A percentile compares a stretch with the other conserved stretches of the same genome.
These are phyloP conservation scores for Tautogolabrus adspersus DNA, from an alignment of 2,113 vertebrate genomes.

Conservation along the genomic window DNA sequence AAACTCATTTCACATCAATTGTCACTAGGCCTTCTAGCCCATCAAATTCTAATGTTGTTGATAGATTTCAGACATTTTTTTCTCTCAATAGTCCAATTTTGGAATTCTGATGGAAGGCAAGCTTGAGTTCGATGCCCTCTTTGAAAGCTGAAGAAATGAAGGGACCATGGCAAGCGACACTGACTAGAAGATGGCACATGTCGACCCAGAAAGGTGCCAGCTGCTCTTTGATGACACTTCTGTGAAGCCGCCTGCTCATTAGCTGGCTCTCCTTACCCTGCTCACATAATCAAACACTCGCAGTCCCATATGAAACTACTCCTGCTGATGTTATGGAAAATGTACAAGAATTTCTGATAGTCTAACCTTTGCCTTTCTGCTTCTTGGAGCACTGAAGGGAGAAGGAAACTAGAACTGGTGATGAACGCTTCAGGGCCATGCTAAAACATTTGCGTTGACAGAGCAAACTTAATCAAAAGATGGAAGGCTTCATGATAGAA, in stretches of 20 bases:
- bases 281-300: constrained; percentile 73
- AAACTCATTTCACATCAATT: constrained; percentile 72
- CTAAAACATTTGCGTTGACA: constrained; percentile 38
- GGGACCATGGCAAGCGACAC: constrained; percentile 53
- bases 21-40: constrained; percentile 41
- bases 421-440: neutral
- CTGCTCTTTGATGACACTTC: constrained; percentile 78
- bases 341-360: constrained; percentile 62
- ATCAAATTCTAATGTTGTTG: constrained; percentile 21
- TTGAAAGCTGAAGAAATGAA: constrained; percentile 57
- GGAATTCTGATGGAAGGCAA: constrained; percentile 47
- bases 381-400: constrained; percentile 27
- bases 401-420: constrained; percentile 6
- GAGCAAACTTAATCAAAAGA: constrained; percentile 63
- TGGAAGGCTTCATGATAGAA: constrained; percentile 57
- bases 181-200: constrained; percentile 73
- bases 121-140: constrained; percentile 29
- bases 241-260: constrained; percentile 80
- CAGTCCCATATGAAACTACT: constrained; percentile 70
- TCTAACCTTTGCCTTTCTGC: constrained; percentile 62
- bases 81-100: constrained; percentile 43
- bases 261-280: constrained; percentile 68
- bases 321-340: constrained; percentile 73
- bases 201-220: constrained; percentile 76
- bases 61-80: constrained; percentile 38